Evolutionary conservation across 2,797 vertebrate species (phyloP), one percentile per base, ranked within the genome.

Genomic region (Natrix natrix): DNA sequence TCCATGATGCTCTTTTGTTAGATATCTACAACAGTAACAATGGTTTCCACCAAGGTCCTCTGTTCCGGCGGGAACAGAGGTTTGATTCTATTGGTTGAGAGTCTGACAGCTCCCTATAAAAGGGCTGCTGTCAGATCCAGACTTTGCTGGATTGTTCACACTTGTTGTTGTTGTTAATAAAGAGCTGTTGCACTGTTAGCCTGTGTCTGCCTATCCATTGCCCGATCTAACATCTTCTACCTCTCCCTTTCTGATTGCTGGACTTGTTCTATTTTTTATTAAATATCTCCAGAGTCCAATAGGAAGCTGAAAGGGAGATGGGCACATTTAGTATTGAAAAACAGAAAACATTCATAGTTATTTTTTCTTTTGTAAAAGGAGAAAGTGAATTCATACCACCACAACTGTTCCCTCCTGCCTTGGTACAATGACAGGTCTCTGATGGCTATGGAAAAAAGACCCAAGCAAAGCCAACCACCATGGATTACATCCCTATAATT

Each of bases 401-500:
- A 95, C 43, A 96, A 92, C 61, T 94, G 61, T 86, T 95, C 94
- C 83, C 93, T 61, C 37, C 92, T 94, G 92, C 93, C 93, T 94
- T 66, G 95, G 93, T 95, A 95, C 94, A 91, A 66, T 93, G 90
- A 88, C 90, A 88, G 90, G 92, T 92, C 91, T 94, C 94, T 94
- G 93, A 92, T 94, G 94, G 92, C 92, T 94, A 94, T 87, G 92
- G 26, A 37, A 22, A 52, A 54, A 52, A 54, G 78, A 59, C 16
- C 48, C 55, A n/a, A 95, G 95, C 95, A 90, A 0, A 96, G 95
- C 95, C 95, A 95, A 95, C 95, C 92, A 59, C 95, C 96, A 92
- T 93, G 88, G 60, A 88, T 96, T 96, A 95, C 95, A 90, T 12
- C 93, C 94, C 90, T 91, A 88, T 97, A 96, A 96, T 95, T 96